These are phyloP conservation scores for Drosophila vallismaia DNA, from an alignment of 2,888 invertebrate genomes.

Conservation along the genomic window DNA sequence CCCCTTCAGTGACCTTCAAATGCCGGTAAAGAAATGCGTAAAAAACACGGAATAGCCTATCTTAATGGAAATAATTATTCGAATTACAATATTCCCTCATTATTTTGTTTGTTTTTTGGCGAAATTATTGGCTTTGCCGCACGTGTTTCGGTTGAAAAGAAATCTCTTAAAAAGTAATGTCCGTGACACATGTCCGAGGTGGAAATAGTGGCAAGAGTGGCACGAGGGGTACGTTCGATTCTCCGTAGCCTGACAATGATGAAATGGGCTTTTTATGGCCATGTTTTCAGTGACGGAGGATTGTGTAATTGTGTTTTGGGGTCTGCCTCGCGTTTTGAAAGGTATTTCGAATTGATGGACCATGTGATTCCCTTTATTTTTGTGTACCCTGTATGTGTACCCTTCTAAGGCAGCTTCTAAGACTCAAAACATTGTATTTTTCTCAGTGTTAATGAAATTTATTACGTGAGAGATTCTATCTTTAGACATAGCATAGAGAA, in stretches of 20 bases:
- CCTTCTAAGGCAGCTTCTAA: neutral
- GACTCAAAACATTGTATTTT: neutral
- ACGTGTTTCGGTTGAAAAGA: slow-evolving; percentile 56
- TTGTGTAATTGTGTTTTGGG: slow-evolving; percentile 59
- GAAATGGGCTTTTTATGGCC: slow-evolving; percentile 64
- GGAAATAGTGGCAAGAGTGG: neutral
- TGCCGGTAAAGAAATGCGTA: slow-evolving; percentile 30
- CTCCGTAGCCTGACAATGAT: slow-evolving; percentile 63
- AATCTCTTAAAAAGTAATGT: slow-evolving; percentile 21
- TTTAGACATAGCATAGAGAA: neutral
- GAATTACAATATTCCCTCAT: slow-evolving; percentile 23
- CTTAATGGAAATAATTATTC: slow-evolving; percentile 54
- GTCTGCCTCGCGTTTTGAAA: slow-evolving; percentile 42
- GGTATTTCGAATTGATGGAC: slow-evolving; percentile 38
- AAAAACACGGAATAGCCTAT: slow-evolving; percentile 8
- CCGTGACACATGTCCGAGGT: slow-evolving; percentile 45
- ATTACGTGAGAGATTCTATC: slow-evolving; percentile 61
- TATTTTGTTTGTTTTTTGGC: slow-evolving; percentile 55
- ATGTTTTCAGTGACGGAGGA: slow-evolving; percentile 41
- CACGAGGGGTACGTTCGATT: neutral
- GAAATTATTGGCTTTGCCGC: slow-evolving; percentile 64
- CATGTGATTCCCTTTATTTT: slow-evolving; percentile 9
- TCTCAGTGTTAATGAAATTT: slow-evolving; percentile 35
- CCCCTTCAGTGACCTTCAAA: slow-evolving; percentile 35
- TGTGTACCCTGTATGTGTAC: too few species aligned